These are phyloP conservation scores for Leistus spinibarbis DNA, from an alignment of 2,888 invertebrate species.

Conservation along the genomic window DNA sequence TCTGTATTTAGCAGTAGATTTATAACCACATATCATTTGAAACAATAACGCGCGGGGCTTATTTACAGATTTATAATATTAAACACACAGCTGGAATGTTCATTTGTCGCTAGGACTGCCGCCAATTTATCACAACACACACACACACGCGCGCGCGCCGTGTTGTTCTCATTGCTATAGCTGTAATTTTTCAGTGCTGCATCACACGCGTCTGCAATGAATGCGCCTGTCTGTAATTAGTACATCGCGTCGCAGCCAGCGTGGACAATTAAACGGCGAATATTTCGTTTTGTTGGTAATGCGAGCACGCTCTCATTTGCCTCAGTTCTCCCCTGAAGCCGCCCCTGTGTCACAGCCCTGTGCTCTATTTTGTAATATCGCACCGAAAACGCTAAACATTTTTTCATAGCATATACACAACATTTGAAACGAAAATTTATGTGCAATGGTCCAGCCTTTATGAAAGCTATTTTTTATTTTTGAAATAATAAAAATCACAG, in stretches of 20 bases:
- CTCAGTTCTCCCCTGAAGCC: not conserved
- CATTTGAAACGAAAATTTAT: not conserved
- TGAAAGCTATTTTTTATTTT: not conserved
- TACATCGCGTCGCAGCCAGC: not conserved
- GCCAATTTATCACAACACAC: not conserved
- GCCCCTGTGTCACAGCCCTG: not conserved
- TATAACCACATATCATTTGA: not conserved
- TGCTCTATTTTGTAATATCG: not conserved
- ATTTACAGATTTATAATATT: constrained; percentile 15
- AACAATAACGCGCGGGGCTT: not conserved
- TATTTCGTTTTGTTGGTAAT: constrained; percentile 7
- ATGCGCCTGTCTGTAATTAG: not conserved
- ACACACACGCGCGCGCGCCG: too few species aligned
- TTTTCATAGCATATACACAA: not conserved
- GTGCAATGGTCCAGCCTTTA: not conserved
- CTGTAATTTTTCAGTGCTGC: not conserved
- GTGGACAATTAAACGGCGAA: constrained; percentile 13
- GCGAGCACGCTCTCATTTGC: not conserved
- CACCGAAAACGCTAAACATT: not conserved
- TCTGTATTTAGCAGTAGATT: not conserved
- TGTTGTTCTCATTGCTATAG: not conserved
- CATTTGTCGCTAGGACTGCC: not conserved
- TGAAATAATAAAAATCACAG: not conserved
- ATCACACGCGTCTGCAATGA: not conserved
- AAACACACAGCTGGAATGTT: not conserved